Evolutionary conservation across 1,140 invertebrate genomes (phyloP).

Genomic region (Chionoecetes opilio): DNA sequence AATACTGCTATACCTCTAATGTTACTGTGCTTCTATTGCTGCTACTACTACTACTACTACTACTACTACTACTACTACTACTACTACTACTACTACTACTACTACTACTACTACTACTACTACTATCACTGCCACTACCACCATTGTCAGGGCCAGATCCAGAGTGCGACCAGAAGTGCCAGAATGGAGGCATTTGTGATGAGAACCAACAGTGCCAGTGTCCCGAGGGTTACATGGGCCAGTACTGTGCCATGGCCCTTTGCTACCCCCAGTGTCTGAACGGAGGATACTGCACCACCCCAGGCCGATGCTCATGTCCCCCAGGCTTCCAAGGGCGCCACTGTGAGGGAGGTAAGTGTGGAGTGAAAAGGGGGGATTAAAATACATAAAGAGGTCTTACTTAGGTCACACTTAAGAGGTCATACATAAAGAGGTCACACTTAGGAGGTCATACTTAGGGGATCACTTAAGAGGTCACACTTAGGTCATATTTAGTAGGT

Average conservation of each 20-base stretch:
- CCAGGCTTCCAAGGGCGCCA: constrained; percentile 95
- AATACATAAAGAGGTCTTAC: too few relatives aligned
- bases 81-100: background rate
- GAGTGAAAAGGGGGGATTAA: background rate
- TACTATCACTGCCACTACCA: background rate
- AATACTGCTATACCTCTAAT: background rate
- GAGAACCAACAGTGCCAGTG: constrained; percentile 93
- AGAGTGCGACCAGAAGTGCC: constrained; percentile 93
- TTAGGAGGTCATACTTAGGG: too few relatives aligned
- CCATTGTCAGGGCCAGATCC: constrained; percentile 90
- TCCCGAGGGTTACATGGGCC: constrained; percentile 94
- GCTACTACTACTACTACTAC: constrained; percentile 4
- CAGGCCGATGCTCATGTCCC: constrained; percentile 93
- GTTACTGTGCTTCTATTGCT: too few relatives aligned
- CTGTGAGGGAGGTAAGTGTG: constrained; percentile 92
- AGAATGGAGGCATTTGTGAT: constrained; percentile 92
- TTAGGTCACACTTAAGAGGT: too few relatives aligned
- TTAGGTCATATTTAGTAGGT: too few relatives aligned
- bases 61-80: constrained; percentile 27
- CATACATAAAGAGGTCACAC: too few relatives aligned
- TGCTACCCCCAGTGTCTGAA: constrained; percentile 97
- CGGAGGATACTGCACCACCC: constrained; percentile 94
- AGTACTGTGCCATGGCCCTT: constrained; percentile 93
- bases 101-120: background rate
- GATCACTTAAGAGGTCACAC: too few relatives aligned